Evolutionary conservation across 2,888 invertebrate species (phyloP).

Genomic region (Griposia aprilina): DNA sequence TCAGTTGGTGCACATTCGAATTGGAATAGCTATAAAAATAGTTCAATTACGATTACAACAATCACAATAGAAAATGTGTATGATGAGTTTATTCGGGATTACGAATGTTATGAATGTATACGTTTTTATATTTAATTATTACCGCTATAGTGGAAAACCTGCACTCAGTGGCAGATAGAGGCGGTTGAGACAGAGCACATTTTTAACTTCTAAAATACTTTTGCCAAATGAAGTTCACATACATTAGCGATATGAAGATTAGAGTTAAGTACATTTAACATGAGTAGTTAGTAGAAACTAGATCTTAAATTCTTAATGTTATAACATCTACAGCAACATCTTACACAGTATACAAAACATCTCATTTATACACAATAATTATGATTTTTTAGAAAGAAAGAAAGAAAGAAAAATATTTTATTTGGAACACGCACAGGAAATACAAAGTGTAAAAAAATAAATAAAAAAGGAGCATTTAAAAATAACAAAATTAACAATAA

Average conservation of each 20-base stretch:
- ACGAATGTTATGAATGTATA: not conserved
- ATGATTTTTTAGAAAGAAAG: slow-evolving; percentile 31
- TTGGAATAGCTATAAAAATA: slow-evolving; percentile 23
- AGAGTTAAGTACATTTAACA: slow-evolving; percentile 29
- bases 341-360: slow-evolving; percentile 69
- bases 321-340: slow-evolving; percentile 65
- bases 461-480: too few species aligned
- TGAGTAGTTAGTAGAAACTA: slow-evolving; percentile 30
- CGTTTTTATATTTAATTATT: not conserved
- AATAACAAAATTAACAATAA: too few species aligned
- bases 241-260: slow-evolving; percentile 30
- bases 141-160: too few species aligned
- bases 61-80: slow-evolving; percentile 21
- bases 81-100: not conserved
- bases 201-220: not conserved
- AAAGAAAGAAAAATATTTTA: too few species aligned
- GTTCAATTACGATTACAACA: slow-evolving; percentile 29
- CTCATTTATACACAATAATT: slow-evolving; percentile 59
- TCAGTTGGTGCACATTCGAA: slow-evolving; percentile 19
- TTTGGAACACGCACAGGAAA: too few species aligned
- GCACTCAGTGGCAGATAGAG: not conserved
- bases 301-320: slow-evolving; percentile 33
- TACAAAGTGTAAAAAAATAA: too few species aligned
- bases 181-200: not conserved
- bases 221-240: slow-evolving; percentile 3